Base-by-base conservation (phyloP, 2,888 invertebrate species). In the Pecten maximus region DNA sequence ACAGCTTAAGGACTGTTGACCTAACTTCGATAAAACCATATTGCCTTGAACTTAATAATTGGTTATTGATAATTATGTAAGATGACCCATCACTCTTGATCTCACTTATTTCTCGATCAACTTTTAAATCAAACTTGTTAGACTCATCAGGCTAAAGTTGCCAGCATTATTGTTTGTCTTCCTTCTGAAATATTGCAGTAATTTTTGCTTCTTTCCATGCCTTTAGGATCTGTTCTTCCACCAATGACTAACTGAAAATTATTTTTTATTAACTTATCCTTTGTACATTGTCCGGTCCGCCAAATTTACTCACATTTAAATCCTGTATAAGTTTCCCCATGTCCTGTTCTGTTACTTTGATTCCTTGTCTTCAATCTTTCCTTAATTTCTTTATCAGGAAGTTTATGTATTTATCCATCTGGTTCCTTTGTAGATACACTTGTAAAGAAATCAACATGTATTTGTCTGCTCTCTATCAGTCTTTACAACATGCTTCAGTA, bases 81-180 rank as follows among this genome's bases (percentile, higher is more conserved):
- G 54, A 3, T 54, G 54, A 6, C 2, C 54, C 54, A 54, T 54
- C 16, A 54, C 15, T 28, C 28, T 10, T 8, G 28, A 2, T 15
- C 74, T 89, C 15, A 90, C 8, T 74, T 48, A 88, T n/a, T n/a
- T n/a, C 86, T 89, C 87, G 40, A 88, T 50, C 3, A 87, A 19
- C 28, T 88, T 91, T 19, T 74, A 89, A 40, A 74, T 23, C 8
- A 91, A n/a, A 28, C 89, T 88, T 15, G 91, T 91, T 12, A 91
- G 87, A 39, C 91, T 88, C 10, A 89, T 88, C 2, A 88, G 91
- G 40, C 91, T 44, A 87, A 88, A 91, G 40, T 89, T 91, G 39
- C 40, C 35, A 28, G 88, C 91, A 39, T 40, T n/a, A 48, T 40
- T 88, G 40, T 87, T 88, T 91, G 12, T 88, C 86, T 6, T 89